Conservation (phyloP, 2,797 vertebrate genomes). For the Kryptopterus vitreolus region DNA sequence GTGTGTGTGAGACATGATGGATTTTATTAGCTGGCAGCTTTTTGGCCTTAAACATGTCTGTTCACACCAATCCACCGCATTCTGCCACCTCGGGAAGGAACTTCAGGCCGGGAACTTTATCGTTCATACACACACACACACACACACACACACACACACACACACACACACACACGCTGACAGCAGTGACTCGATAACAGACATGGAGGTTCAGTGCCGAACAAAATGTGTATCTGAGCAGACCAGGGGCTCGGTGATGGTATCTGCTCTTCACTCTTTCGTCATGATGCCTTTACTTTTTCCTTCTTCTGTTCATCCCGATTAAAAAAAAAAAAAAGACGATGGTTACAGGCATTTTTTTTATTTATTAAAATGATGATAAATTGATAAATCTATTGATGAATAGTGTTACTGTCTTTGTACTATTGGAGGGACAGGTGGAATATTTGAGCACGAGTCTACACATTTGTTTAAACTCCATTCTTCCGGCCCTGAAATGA, state of each 20-base stretch:
- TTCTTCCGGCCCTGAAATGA: slow-evolving; percentile 1
- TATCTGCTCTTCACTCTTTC: background rate
- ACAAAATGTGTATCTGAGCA: background rate
- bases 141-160: slow-evolving; percentile 32
- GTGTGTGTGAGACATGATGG: background rate
- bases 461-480: background rate
- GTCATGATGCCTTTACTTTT: background rate
- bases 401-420: background rate
- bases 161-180: slow-evolving; percentile 22
- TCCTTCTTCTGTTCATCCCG: background rate
- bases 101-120: slow-evolving; percentile 29
- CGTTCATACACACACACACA: slow-evolving; percentile 30
- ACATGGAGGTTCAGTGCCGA: background rate
- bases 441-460: background rate
- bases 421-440: background rate
- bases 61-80: slow-evolving; percentile 42
- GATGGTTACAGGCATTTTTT: no score
- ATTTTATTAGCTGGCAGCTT: slow-evolving; percentile 36
- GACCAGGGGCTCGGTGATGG: background rate
- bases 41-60: slow-evolving; percentile 33
- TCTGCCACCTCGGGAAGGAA: slow-evolving; percentile 46
- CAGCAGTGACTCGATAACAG: slow-evolving; percentile 37
- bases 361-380: no score
- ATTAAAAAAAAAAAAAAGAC: background rate
- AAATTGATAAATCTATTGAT: no score